These are phyloP conservation scores for Drosophila tsacasi DNA, from an alignment of 1,140 invertebrate genomes.

Conservation along the genomic window DNA sequence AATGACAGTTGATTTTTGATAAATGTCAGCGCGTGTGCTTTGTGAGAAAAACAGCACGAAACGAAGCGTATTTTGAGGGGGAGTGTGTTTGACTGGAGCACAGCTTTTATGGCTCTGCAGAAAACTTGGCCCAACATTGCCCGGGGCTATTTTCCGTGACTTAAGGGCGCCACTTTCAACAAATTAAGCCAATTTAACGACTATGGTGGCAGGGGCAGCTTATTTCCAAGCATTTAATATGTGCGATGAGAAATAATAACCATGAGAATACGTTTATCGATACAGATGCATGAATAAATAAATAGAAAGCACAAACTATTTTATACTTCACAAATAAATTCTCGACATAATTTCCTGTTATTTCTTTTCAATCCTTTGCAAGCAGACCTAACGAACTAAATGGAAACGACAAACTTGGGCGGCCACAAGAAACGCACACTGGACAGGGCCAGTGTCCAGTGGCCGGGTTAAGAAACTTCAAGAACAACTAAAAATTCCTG, in stretches of 20 bases:
- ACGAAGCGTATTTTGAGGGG: constrained; percentile 3
- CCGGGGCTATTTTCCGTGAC: constrained; percentile 28
- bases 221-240: constrained; percentile 1
- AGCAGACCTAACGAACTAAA: constrained; percentile 19
- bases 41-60: neutral
- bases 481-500: constrained; percentile 58
- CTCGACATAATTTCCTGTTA: constrained; percentile 50
- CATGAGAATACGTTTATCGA: constrained; percentile 2
- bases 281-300: constrained; percentile 5
- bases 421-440: constrained; percentile 13
- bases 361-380: constrained; percentile 28
- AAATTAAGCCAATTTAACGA: constrained; percentile 71
- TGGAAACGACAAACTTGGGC: constrained; percentile 17
- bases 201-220: neutral
- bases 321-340: constrained; percentile 28
- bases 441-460: constrained; percentile 2
- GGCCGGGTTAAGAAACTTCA: constrained; percentile 19
- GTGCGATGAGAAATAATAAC: neutral
- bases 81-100: constrained; percentile 21
- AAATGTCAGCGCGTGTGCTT: constrained; percentile 72
- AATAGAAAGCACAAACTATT: constrained; percentile 30
- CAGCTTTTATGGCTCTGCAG: constrained; percentile 67
- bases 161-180: constrained; percentile 51
- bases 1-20: constrained; percentile 72
- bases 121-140: constrained; percentile 30